phyloP scores from a whole-genome alignment of 2,888 invertebrate genomes.

The Thysanoteuthis rhombus region DNA sequence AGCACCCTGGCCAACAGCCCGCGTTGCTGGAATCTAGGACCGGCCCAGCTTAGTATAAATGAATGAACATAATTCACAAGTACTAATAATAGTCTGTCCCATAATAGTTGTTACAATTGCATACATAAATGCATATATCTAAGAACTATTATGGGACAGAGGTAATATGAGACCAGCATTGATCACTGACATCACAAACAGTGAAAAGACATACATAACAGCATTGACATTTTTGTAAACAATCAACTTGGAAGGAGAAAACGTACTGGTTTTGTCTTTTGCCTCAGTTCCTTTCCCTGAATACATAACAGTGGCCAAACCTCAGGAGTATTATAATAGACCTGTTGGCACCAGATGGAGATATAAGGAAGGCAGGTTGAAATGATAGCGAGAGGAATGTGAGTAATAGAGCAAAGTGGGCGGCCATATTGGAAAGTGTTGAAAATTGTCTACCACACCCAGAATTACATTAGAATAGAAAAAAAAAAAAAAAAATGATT shows the following conservation, averaged over 20 bases:
- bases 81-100: too few relatives aligned
- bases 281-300: background rate
- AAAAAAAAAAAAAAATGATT: background rate
- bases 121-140: too few relatives aligned
- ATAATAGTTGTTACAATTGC: too few relatives aligned
- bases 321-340: background rate
- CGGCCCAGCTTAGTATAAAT: too few relatives aligned
- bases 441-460: background rate
- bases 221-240: background rate
- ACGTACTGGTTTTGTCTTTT: background rate
- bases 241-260: background rate
- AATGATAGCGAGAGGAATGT: background rate
- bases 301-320: background rate
- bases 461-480: background rate
- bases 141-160: too few relatives aligned
- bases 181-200: background rate
- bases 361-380: background rate
- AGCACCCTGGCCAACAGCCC: too few relatives aligned
- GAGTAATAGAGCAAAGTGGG: background rate
- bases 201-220: background rate
- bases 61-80: too few relatives aligned
- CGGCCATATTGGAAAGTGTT: background rate
- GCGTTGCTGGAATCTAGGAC: too few relatives aligned
- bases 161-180: too few relatives aligned
- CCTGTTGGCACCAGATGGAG: background rate